Conservation (phyloP, 2,888 invertebrate genomes). For the Drosophila leonis region DNA sequence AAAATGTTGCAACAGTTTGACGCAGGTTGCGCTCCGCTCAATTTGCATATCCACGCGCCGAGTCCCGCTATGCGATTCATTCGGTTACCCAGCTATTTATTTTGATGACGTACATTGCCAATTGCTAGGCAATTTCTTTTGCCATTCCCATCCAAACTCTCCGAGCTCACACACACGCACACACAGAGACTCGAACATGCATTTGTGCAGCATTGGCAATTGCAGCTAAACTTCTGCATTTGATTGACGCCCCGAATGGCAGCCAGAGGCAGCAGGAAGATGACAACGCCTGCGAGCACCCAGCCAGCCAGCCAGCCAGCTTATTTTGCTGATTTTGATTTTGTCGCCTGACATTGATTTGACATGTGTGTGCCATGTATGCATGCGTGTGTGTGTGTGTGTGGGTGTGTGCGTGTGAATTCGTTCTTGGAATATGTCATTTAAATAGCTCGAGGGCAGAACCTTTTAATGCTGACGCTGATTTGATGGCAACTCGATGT, state of each 20-base stretch:
- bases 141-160: neutral
- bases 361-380: constrained; percentile 22
- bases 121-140: constrained; percentile 63
- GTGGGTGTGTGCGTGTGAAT: constrained; percentile 6
- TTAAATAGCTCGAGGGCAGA: constrained; percentile 44
- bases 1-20: constrained; percentile 57
- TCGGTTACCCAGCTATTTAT: constrained; percentile 48
- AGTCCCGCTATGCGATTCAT: constrained; percentile 29
- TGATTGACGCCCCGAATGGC: constrained; percentile 54
- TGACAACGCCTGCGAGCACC: constrained; percentile 24
- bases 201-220: constrained; percentile 46
- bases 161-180: constrained; percentile 13
- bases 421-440: constrained; percentile 35
- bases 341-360: constrained; percentile 50
- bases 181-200: constrained; percentile 2
- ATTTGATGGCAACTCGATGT: constrained; percentile 29
- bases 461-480: constrained; percentile 42
- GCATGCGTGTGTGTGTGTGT: neutral
- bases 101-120: constrained; percentile 43
- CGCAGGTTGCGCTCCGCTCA: constrained; percentile 47
- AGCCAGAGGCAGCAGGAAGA: constrained; percentile 22
- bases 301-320: constrained; percentile 8
- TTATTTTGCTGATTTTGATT: constrained; percentile 53
- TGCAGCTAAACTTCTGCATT: constrained; percentile 58
- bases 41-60: constrained; percentile 58